Percentiles rank a stretch among this genome's conserved stretches.
These are phyloP conservation scores for Eupithecia exiguata DNA, from an alignment of 2,888 invertebrate species.

Conservation along the genomic window DNA sequence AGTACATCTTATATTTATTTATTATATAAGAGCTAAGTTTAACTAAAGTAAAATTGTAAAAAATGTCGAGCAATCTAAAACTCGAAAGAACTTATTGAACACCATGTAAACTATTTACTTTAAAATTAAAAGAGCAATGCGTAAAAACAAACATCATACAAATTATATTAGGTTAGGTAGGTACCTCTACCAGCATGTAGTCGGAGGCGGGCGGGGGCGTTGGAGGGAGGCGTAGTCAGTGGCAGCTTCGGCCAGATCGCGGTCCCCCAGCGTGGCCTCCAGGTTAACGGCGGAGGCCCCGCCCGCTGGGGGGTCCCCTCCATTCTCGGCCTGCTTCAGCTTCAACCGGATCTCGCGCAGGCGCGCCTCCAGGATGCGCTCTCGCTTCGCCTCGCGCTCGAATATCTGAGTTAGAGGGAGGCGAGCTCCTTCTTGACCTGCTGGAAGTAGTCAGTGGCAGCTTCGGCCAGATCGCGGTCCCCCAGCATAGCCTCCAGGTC, in stretches of 20 bases:
- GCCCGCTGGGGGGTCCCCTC: slow-evolving; percentile 49
- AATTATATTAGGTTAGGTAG: not conserved
- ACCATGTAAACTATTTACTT: not conserved
- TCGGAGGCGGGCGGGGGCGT: too few relatives aligned
- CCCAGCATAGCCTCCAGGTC: slow-evolving; percentile 55
- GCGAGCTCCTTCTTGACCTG: slow-evolving; percentile 56
- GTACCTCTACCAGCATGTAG: not conserved
- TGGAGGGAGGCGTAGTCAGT: slow-evolving; percentile 45
- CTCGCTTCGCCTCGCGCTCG: slow-evolving; percentile 93
- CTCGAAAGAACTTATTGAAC: not conserved
- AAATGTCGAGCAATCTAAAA: not conserved
- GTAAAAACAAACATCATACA: not conserved
- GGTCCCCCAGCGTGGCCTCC: slow-evolving; percentile 58
- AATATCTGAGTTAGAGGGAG: slow-evolving; percentile 85
- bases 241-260: slow-evolving; percentile 64
- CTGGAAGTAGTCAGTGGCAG: slow-evolving; percentile 55
- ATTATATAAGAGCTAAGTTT: not conserved
- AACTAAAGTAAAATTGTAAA: not conserved
- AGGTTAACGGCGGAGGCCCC: slow-evolving; percentile 42
- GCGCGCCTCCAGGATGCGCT: slow-evolving; percentile 95
- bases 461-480: slow-evolving; percentile 65
- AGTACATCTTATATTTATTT: too few relatives aligned
- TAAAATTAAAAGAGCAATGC: not conserved
- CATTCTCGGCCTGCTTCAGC: slow-evolving; percentile 65
- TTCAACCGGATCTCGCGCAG: slow-evolving; percentile 89